phyloP scores from a whole-genome alignment of 2,888 invertebrate genomes.

The Patella ulyssiponensis region DNA sequence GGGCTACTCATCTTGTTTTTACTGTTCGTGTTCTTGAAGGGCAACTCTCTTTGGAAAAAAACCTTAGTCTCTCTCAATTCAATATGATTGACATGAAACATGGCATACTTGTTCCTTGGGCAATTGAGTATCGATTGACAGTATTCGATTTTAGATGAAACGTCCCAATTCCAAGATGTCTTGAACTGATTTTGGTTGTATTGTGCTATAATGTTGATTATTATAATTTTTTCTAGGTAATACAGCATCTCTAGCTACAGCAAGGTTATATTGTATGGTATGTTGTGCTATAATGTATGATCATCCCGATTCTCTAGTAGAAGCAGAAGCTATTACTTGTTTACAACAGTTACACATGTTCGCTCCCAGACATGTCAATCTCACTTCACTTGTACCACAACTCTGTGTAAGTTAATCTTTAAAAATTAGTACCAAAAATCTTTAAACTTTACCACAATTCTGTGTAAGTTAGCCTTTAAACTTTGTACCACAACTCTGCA shows the following conservation, averaged over 20 bases:
- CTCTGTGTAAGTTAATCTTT: conserved; percentile 82
- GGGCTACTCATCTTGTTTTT: no score
- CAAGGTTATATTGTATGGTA: conserved; percentile 88
- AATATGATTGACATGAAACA: no score
- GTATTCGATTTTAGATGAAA: no score
- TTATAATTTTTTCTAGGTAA: conserved; percentile 75
- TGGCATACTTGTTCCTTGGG: no score
- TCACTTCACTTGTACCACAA: conserved; percentile 91
- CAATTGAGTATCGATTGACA: no score
- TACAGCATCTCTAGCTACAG: conserved; percentile 81
- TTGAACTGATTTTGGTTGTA: no score
- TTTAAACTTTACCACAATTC: conserved; percentile 79
- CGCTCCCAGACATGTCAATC: conserved; percentile 93
- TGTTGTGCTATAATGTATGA: conserved; percentile 92
- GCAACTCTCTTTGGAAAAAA: no score
- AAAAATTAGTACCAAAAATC: conserved; percentile 77
- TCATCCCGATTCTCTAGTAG: conserved; percentile 84
- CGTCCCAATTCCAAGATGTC: no score
- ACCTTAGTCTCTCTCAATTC: no score
- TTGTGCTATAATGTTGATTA: no score
- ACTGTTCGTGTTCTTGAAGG: no score
- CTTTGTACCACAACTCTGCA: conserved; percentile 70
- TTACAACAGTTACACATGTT: conserved; percentile 98
- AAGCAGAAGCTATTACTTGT: conserved; percentile 95
- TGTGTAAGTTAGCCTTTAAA: conserved; percentile 80